Evolutionary conservation across 1,140 invertebrate species (phyloP).

Genomic region (Camponotus vicinus): DNA sequence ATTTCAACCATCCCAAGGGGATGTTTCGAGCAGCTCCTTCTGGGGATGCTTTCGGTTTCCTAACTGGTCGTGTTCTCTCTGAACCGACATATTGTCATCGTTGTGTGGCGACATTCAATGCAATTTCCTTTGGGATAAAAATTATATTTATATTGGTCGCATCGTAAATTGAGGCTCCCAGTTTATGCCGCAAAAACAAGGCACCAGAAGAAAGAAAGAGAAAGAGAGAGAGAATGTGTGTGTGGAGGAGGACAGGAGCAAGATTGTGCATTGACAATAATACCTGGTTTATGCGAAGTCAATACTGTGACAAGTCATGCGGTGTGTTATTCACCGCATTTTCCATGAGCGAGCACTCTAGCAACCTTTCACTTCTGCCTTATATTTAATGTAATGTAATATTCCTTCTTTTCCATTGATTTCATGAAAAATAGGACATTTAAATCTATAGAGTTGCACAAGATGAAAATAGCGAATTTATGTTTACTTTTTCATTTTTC

Average conservation of each 20-base stretch:
- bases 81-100: constrained; percentile 46
- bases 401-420: constrained; percentile 30
- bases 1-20: constrained; percentile 73
- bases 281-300: constrained; percentile 26
- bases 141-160: constrained; percentile 56
- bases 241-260: no score
- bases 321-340: neutral
- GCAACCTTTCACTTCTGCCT: neutral
- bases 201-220: neutral
- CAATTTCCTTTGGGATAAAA: constrained; percentile 68
- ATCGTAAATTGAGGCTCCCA: constrained; percentile 11
- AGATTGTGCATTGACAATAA: constrained; percentile 24
- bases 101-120: constrained; percentile 61
- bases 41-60: constrained; percentile 72
- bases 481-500: neutral
- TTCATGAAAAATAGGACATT: constrained; percentile 10
- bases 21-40: constrained; percentile 68
- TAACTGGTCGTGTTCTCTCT: constrained; percentile 7
- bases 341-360: neutral
- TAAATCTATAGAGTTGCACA: neutral
- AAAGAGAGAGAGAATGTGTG: neutral
- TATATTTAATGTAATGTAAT: constrained; percentile 8
- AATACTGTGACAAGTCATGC: constrained; percentile 34
- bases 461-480: neutral
- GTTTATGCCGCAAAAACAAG: constrained; percentile 29